phyloP scores from a whole-genome alignment of 1,140 invertebrate genomes.

The Drosophila novamexicana region DNA sequence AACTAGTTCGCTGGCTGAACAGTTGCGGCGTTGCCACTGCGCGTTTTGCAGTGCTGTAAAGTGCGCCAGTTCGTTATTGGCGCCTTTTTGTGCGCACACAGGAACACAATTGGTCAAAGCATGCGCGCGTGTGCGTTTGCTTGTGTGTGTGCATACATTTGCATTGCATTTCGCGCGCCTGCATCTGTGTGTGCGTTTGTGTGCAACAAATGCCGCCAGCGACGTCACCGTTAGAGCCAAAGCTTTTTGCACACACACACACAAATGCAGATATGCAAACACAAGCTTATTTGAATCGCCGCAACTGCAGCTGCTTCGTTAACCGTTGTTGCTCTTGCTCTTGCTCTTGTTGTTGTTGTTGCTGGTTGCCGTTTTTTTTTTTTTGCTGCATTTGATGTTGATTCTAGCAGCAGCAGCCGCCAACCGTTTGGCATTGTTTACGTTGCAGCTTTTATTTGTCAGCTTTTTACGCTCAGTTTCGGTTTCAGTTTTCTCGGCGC shows the following conservation, averaged over 20 bases:
- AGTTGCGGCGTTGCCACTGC: constrained; percentile 9
- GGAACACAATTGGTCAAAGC: background rate
- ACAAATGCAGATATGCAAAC: constrained; percentile 16
- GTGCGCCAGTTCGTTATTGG: background rate
- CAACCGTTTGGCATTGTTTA: constrained; percentile 69
- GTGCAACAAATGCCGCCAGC: constrained; percentile 73
- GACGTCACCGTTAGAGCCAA: constrained; percentile 57
- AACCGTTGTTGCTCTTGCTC: constrained; percentile 17
- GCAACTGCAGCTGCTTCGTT: constrained; percentile 56
- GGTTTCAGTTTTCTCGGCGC: constrained; percentile 71
- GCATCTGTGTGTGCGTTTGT: constrained; percentile 19
- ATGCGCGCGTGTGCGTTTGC: background rate
- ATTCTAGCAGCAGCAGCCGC: constrained; percentile 19
- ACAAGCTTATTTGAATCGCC: constrained; percentile 58
- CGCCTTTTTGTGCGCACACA: background rate
- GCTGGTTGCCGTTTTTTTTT: background rate
- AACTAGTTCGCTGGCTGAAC: background rate
- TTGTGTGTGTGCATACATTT: background rate
- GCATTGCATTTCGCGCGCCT: constrained; percentile 1
- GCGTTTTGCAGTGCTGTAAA: constrained; percentile 1
- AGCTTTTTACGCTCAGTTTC: constrained; percentile 66
- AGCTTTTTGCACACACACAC: constrained; percentile 33
- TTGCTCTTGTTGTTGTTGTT: background rate
- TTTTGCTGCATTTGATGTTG: constrained; percentile 47
- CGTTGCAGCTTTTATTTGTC: constrained; percentile 76